Base-by-base conservation (phyloP, 2,888 invertebrate species). In the Lumbricus terrestris region DNA sequence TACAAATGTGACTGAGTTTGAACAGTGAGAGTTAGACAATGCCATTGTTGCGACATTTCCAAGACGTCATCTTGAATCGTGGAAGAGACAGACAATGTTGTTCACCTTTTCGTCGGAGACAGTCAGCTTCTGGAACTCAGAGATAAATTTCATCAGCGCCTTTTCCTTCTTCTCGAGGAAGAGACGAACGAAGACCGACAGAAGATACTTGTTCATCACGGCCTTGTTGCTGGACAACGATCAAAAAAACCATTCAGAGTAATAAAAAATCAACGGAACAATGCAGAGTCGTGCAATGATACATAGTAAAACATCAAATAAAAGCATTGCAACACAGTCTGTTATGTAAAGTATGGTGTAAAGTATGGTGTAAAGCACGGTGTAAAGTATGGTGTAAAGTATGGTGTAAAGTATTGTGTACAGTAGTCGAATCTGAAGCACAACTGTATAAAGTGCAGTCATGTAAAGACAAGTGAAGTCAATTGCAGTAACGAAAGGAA, bases 41-140 rank as follows among this genome's bases (percentile, higher is more conserved):
- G 40, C 40, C 15, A 40, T 40, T 11, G 13, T 40, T 40, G 40
- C 16, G 40, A 40, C 16, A 23, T 23, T 23, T 23, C 47, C 47
- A 20, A 23, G 11, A 23, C n/a, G n/a, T 47, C 20, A 47, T 23
- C 47, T 23, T 3, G 23, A n/a, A n/a, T 1, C 29, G 8, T n/a
- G 69, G n/a, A n/a, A 69, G n/a, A 69, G 29, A n/a, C 69, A 83
- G 91, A 90, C 88, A 88, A 29, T 88, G 35, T 29, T 47, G 85
- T 35, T 82, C 38, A 95, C 97, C 95, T 98, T 98, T 95, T 98
- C 98, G 94, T 99, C 98, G 92, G 98, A 97, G 40, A 97, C 96
- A 2, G 96, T 96, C 0, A 97, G 96, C 38, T 96, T 96, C 91
- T 97, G 96, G 95, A 99, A 98, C 93, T 98, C 97, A 42, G 96